Percentiles rank a stretch among this genome's conserved stretches.
Conservation (phyloP, 1,140 invertebrate species). For the Melanaphis sacchari region DNA sequence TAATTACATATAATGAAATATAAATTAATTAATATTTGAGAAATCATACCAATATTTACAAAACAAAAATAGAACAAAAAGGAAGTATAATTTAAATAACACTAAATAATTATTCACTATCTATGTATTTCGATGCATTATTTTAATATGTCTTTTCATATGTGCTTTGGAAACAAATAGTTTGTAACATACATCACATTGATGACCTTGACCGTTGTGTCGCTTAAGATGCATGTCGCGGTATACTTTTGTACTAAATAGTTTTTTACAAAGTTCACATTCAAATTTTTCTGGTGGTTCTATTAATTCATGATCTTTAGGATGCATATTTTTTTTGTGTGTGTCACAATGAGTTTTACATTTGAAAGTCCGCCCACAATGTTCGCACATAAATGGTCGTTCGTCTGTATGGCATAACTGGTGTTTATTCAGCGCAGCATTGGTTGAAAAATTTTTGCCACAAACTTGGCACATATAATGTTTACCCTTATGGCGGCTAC, state of each 20-base stretch:
- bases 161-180: slow-evolving; percentile 52
- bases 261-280: slow-evolving; percentile 38
- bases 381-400: slow-evolving; percentile 72
- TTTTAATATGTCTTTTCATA: slow-evolving; percentile 41
- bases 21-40: neutral
- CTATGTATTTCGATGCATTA: slow-evolving; percentile 31
- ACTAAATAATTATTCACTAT: neutral
- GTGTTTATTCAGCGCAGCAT: slow-evolving; percentile 66
- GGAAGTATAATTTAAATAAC: neutral
- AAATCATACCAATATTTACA: neutral
- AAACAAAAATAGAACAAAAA: neutral
- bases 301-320: neutral
- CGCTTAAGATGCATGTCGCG: slow-evolving; percentile 47
- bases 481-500: slow-evolving; percentile 63
- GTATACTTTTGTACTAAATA: slow-evolving; percentile 48
- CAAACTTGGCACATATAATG: slow-evolving; percentile 65
- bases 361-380: slow-evolving; percentile 72
- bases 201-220: slow-evolving; percentile 41
- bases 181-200: slow-evolving; percentile 33
- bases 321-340: slow-evolving; percentile 43
- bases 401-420: slow-evolving; percentile 71
- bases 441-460: slow-evolving; percentile 65
- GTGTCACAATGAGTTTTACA: slow-evolving; percentile 57
- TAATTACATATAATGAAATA: neutral
- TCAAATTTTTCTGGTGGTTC: slow-evolving; percentile 28